These are phyloP conservation scores for Enteromius anoplus DNA, from an alignment of 2,797 vertebrate genomes.

Conservation along the genomic window DNA sequence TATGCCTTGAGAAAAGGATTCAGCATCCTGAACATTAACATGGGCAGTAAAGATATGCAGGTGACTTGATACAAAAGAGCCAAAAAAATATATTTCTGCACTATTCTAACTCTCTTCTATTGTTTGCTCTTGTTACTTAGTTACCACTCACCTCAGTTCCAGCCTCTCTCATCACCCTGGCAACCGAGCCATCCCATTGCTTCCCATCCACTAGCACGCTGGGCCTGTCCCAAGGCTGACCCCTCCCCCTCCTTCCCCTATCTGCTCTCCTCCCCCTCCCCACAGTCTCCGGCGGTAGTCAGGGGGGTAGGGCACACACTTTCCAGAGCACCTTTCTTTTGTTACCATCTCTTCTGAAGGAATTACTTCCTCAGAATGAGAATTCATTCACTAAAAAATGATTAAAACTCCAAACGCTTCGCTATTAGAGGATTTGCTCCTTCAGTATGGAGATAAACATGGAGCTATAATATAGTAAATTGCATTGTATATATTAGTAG, in stretches of 20 bases:
- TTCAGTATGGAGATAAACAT: not conserved
- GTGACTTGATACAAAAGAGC: not conserved
- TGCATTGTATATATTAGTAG: not conserved
- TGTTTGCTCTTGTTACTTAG: constrained; percentile 73
- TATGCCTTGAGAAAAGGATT: not conserved
- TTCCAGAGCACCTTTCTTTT: constrained; percentile 9
- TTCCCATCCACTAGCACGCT: constrained; percentile 53
- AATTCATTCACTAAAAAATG: not conserved
- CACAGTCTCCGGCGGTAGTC: constrained; percentile 14
- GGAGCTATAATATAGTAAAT: not conserved
- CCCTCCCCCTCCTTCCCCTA: constrained; percentile 40
- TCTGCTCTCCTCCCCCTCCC: constrained; percentile 14
- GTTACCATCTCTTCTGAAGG: constrained; percentile 8
- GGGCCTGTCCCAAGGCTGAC: constrained; percentile 64
- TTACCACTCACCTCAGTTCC: constrained; percentile 68
- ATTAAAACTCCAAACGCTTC: not conserved
- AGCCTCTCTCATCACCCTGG: constrained; percentile 70
- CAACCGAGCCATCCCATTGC: constrained; percentile 72
- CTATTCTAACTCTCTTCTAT: constrained; percentile 60
- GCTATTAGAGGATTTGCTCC: not conserved
- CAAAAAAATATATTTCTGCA: constrained; percentile 20
- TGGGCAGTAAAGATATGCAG: not conserved
- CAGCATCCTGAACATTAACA: constrained; percentile 35
- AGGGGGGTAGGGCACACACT: constrained; percentile 12
- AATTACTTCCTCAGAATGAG: not conserved